Conservation (phyloP, 2,113 vertebrate genomes). For the Dipodomys stephensi region DNA sequence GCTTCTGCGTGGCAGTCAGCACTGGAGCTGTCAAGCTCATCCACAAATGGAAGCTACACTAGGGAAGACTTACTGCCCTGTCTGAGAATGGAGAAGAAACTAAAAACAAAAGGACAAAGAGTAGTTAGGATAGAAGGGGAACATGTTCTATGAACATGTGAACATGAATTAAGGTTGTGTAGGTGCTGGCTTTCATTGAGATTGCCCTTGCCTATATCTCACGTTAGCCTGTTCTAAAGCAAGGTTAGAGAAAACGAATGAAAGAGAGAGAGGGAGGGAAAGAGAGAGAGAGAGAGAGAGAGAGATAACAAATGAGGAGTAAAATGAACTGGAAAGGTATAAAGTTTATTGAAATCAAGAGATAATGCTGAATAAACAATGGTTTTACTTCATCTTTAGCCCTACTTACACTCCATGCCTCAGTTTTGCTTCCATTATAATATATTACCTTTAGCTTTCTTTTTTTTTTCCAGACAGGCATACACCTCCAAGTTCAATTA, state of each 20-base stretch:
- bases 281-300: background rate
- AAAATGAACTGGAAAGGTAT: background rate
- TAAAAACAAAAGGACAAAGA: background rate
- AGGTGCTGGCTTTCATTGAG: background rate
- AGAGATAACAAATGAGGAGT: background rate
- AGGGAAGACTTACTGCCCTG: background rate
- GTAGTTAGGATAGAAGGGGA: background rate
- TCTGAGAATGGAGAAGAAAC: constrained; percentile 28
- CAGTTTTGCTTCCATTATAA: constrained; percentile 54
- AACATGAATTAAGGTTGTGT: background rate
- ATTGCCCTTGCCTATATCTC: background rate
- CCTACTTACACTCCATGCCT: constrained; percentile 7
- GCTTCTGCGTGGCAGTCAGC: background rate
- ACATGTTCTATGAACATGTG: background rate
- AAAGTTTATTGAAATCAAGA: constrained; percentile 30
- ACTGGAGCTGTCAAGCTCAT: background rate
- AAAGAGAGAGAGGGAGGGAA: background rate
- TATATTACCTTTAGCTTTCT: constrained; percentile 61
- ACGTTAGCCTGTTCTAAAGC: constrained; percentile 1
- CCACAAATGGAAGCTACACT: background rate
- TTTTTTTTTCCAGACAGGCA: constrained; percentile 53
- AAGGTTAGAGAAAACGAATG: background rate
- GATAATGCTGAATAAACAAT: constrained; percentile 43
- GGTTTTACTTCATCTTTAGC: constrained; percentile 51
- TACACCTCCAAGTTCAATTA: constrained; percentile 79